Conservation (phyloP, 2,113 vertebrate species). For the Seriola dumerili region DNA sequence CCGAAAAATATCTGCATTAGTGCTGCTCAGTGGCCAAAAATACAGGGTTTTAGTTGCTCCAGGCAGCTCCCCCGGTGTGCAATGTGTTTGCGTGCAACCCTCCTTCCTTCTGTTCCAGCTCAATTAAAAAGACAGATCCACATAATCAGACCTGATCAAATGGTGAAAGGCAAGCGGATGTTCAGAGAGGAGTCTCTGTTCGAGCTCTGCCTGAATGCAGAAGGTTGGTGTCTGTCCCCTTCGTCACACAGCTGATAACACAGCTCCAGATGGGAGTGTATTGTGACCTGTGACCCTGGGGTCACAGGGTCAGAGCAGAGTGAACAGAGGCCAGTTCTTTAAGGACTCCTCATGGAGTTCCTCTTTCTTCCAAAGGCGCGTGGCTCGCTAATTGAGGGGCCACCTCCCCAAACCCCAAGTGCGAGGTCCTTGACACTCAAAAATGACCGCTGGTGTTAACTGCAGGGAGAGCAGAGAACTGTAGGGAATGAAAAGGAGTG, state of each 20-base stretch:
- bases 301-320: conserved; percentile 60
- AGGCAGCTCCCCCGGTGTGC: conserved; percentile 41
- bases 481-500: conserved; percentile 6
- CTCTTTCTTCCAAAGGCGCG: conserved; percentile 70
- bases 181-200: conserved; percentile 40
- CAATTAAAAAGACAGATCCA: conserved; percentile 43
- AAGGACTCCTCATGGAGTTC: conserved; percentile 77
- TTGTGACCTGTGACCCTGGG: conserved; percentile 73
- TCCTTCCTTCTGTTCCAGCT: conserved; percentile 19
- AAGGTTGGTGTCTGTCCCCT: conserved; percentile 48
- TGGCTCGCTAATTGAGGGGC: conserved; percentile 80
- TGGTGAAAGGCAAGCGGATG: conserved; percentile 25
- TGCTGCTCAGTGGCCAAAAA: conserved; percentile 56
- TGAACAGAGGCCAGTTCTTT: conserved; percentile 73
- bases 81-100: conserved; percentile 28
- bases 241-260: conserved; percentile 57
- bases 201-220: conserved; percentile 59
- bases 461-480: conserved; percentile 7
- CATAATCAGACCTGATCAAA: conserved; percentile 49
- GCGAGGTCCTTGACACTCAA: conserved; percentile 60
- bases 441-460: conserved; percentile 58
- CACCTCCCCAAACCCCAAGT: conserved; percentile 59
- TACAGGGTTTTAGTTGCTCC: conserved; percentile 16
- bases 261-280: conserved; percentile 63
- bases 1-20: conserved; percentile 47